phyloP scores from a whole-genome alignment of 2,888 invertebrate genomes.

The Glaucopsyche alexis region DNA sequence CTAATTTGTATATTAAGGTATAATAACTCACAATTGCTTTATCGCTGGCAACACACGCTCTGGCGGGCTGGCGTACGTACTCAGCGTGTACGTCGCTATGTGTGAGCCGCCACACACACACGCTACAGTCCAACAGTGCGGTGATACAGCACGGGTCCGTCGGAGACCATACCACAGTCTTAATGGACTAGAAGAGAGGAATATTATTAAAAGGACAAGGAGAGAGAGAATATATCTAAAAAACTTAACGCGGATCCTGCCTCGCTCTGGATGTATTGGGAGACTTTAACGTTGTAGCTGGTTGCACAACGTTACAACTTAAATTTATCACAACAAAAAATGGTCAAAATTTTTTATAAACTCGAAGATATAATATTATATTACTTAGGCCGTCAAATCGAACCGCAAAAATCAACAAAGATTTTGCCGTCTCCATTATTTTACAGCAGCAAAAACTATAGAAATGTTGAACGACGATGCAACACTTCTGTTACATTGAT shows the following conservation, averaged over 20 bases:
- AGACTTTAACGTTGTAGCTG: background rate
- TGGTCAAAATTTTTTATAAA: background rate
- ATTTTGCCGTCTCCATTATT: background rate
- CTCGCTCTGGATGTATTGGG: background rate
- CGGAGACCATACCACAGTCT: constrained; percentile 54
- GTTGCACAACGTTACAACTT: background rate
- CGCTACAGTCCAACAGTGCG: constrained; percentile 45
- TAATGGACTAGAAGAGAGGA: constrained; percentile 48
- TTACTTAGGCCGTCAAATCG: background rate
- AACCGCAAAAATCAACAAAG: background rate
- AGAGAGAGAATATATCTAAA: background rate
- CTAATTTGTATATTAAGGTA: too few species aligned
- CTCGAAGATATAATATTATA: background rate
- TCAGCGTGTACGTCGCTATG: constrained; percentile 59
- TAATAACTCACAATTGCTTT: constrained; percentile 48
- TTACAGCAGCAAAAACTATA: background rate
- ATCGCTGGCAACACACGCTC: constrained; percentile 40
- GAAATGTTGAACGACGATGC: background rate
- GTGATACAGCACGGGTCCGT: constrained; percentile 57
- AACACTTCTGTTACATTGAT: background rate
- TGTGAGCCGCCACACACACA: constrained; percentile 57
- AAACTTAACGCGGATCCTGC: background rate
- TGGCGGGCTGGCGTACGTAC: constrained; percentile 41
- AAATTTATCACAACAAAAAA: too few species aligned
- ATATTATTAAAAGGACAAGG: background rate